Evolutionary conservation across 2,797 vertebrate genomes (phyloP), one percentile per base, ranked within the genome.

Genomic region (Thunnus albacares): DNA sequence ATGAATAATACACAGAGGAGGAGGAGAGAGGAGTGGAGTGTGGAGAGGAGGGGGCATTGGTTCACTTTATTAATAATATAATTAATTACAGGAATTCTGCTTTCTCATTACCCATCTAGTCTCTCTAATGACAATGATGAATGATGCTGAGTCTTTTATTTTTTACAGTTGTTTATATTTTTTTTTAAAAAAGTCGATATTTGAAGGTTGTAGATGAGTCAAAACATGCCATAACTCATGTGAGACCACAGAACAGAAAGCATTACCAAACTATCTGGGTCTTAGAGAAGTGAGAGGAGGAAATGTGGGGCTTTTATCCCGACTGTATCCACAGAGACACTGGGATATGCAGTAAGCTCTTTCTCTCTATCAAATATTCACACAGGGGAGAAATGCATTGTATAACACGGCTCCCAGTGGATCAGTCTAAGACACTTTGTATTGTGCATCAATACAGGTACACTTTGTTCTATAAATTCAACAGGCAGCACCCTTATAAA

Each of bases 1-100:
- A 94, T 95, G 92, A 95, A 95, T 96, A 95, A 95, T 94, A 94
- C 90, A 93, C 91, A 89, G 74, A 81, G 72, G 80, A 80, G 82
- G 75, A 66, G 82, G 77, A 60, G 57, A 72, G 70, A 63, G 70
- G 64, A 57, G 45, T 80, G 56, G 66, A 51, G 55, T 26, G 65
- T 24, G 52, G 71, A 74, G 80, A 35, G 55, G 64, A 75, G 35
- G 65, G 71, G 67, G 64, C 26, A 43, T 14, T 35, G 51, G 51
- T 81, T 74, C 70, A 49, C 71, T 88, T 65, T 70, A 75, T 87
- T 90, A 88, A 87, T 89, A 84, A 90, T 81, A 81, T 79, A 76
- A 92, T 87, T 90, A 90, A 88, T 90, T 87, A 84, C 81, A 83
- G 43, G 67, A 77, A 85, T 85, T 81, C 77, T 83, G 79, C 82